phyloP scores from a whole-genome alignment of 1,140 invertebrate genomes.

The Oncopodura yosiiana region DNA sequence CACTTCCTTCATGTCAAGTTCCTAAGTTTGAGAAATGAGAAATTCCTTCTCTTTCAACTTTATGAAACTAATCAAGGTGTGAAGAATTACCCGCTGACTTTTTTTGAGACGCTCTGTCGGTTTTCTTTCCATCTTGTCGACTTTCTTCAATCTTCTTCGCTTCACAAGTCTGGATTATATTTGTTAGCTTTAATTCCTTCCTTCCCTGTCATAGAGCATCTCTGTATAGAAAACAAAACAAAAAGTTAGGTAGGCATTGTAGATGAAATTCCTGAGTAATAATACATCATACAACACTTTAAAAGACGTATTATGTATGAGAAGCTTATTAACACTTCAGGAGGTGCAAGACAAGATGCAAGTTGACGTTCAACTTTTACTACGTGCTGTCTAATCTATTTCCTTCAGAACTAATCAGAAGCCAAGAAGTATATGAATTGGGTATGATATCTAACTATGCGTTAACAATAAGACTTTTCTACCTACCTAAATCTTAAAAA shows the following conservation, averaged over 20 bases:
- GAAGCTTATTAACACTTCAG: slow-evolving; percentile 24
- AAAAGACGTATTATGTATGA: not conserved
- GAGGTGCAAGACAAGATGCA: not conserved
- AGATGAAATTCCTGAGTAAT: not conserved
- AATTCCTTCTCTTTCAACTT: no score
- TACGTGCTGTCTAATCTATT: no score
- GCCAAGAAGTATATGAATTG: no score
- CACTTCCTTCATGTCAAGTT: no score
- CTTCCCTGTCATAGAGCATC: not conserved
- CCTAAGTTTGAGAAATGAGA: no score
- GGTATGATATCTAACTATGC: no score
- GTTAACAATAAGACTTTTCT: no score
- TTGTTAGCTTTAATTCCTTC: not conserved
- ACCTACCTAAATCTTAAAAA: no score
- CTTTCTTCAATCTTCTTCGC: no score
- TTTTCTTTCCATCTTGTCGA: slow-evolving; percentile 3
- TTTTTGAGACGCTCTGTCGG: slow-evolving; percentile 11
- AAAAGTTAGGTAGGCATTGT: not conserved
- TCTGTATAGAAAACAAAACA: not conserved
- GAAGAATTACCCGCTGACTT: slow-evolving; percentile 29
- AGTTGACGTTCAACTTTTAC: no score
- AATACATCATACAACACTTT: not conserved
- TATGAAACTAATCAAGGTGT: slow-evolving; percentile 30
- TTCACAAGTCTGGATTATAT: slow-evolving; percentile 1
- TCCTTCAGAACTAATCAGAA: no score